phyloP scores from a whole-genome alignment of 2,113 vertebrate genomes.

The Nothobranchius kuhntae region DNA sequence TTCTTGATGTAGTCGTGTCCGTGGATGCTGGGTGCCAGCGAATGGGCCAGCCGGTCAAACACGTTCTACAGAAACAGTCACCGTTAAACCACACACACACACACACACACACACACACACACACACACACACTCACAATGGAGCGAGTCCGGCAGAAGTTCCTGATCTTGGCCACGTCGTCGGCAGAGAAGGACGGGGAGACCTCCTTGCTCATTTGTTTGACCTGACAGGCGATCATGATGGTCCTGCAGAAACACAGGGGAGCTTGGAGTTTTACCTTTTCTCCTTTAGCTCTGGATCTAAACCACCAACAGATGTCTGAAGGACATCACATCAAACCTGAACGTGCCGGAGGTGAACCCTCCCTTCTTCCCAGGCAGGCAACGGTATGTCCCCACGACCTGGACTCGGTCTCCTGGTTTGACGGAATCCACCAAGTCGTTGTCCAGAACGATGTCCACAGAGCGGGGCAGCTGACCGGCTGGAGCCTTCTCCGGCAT shows the following conservation, averaged over 20 bases:
- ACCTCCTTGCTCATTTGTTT: constrained; percentile 94
- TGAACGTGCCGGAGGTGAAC: constrained; percentile 95
- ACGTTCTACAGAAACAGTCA: constrained; percentile 78
- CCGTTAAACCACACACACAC: too few relatives aligned
- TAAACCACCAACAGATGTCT: too few relatives aligned
- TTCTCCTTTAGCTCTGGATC: too few relatives aligned
- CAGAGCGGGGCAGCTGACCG: constrained; percentile 94
- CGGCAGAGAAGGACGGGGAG: constrained; percentile 84
- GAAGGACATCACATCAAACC: constrained; percentile 68
- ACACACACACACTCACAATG: constrained; percentile 73
- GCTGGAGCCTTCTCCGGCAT: constrained; percentile 98
- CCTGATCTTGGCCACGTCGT: constrained; percentile 93
- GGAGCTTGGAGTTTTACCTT: too few relatives aligned
- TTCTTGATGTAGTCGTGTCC: constrained; percentile 97
- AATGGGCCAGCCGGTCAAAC: constrained; percentile 89
- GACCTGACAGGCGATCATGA: constrained; percentile 92
- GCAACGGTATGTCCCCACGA: constrained; percentile 94
- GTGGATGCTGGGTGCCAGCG: constrained; percentile 95
- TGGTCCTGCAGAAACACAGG: constrained; percentile 78
- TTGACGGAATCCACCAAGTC: constrained; percentile 93
- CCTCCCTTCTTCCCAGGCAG: constrained; percentile 94
- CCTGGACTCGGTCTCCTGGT: constrained; percentile 92
- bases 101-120: too few relatives aligned
- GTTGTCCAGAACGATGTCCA: constrained; percentile 93
- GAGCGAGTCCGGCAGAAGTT: constrained; percentile 87